A percentile compares a stretch with the other conserved stretches of the same genome.
These are phyloP conservation scores for Poecilia picta DNA, from an alignment of 2,797 vertebrate species.

Conservation along the genomic window DNA sequence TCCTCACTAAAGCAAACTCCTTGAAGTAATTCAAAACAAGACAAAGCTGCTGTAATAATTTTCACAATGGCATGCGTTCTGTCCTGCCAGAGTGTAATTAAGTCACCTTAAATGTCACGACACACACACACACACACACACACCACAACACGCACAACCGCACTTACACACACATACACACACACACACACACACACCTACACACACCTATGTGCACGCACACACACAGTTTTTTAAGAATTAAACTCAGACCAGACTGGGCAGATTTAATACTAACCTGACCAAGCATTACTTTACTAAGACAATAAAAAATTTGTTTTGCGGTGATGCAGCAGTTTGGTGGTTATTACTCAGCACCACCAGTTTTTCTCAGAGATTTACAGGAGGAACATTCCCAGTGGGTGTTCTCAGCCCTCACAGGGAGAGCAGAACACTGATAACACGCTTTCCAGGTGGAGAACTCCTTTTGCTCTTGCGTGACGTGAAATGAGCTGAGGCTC, in stretches of 20 bases:
- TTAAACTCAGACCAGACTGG: not conserved
- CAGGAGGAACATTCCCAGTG: not conserved
- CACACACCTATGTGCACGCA: too few species aligned
- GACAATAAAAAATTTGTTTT: not conserved
- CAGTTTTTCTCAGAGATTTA: not conserved
- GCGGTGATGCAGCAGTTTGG: not conserved
- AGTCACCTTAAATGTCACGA: slow-evolving; percentile 1
- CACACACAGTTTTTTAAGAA: not conserved
- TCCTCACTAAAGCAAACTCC: not conserved
- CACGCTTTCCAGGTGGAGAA: not conserved
- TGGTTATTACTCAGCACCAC: not conserved
- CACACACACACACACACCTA: too few species aligned
- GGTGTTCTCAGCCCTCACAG: not conserved
- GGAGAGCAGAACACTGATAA: not conserved
- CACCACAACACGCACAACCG: too few species aligned
- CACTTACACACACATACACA: too few species aligned
- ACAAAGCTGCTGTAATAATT: not conserved
- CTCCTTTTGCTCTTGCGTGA: not conserved
- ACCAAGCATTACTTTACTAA: not conserved
- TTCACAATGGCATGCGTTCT: not conserved
- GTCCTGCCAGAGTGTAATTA: not conserved
- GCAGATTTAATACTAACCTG: not conserved
- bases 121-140: not conserved
- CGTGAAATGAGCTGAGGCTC: slow-evolving; percentile 5
- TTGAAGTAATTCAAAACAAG: not conserved